phyloP scores from a whole-genome alignment of 2,113 vertebrate genomes.

The Mastomys natalensis region DNA sequence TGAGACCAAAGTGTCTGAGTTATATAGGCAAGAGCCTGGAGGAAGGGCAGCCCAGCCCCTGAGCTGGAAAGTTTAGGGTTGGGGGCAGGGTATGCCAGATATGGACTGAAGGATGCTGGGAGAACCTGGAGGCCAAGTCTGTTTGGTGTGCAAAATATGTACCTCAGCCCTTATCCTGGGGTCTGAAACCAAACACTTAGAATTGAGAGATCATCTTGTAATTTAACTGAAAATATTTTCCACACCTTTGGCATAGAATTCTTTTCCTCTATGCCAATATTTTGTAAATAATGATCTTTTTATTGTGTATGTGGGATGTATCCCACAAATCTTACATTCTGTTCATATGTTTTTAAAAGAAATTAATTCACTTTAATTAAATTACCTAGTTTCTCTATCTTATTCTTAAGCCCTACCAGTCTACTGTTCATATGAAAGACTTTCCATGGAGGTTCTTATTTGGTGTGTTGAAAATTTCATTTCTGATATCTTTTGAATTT shows the following conservation, averaged over 20 bases:
- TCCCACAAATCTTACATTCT: neutral
- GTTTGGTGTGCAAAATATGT: no score
- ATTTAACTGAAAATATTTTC: neutral
- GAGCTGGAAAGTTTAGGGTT: no score
- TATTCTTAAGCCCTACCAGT: neutral
- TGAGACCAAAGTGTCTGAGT: no score
- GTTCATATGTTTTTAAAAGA: neutral
- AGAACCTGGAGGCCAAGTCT: no score
- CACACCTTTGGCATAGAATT: neutral
- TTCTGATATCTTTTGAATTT: neutral
- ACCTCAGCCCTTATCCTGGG: no score
- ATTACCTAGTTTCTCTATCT: neutral
- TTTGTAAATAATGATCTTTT: neutral
- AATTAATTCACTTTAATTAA: neutral
- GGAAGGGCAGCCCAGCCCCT: no score
- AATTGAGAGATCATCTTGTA: neutral
- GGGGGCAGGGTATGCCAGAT: no score
- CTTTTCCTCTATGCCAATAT: neutral
- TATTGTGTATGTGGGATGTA: no score
- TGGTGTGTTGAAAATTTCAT: neutral
- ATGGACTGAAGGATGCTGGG: no score
- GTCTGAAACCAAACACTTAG: neutral
- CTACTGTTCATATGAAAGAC: neutral
- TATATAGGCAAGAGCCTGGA: no score
- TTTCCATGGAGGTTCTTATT: neutral